phyloP scores from a whole-genome alignment of 2,888 invertebrate species.

The Petrolisthes manimaculis region DNA sequence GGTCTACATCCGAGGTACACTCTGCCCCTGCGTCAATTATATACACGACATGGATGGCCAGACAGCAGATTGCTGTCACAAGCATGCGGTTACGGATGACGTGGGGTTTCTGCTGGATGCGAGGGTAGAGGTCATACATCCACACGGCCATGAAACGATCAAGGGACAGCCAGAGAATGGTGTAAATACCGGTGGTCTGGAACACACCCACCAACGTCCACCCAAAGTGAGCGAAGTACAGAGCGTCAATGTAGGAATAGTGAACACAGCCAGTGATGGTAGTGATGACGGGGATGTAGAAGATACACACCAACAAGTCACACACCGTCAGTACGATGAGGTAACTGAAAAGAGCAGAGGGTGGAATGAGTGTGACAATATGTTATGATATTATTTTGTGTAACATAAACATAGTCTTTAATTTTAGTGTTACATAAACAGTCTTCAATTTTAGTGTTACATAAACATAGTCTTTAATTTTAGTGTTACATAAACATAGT shows the following conservation, averaged over 20 bases:
- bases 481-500: too few species aligned
- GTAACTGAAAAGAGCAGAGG: slow-evolving; percentile 3
- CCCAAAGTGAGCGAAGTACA: slow-evolving; percentile 41
- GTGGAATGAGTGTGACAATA: too few species aligned
- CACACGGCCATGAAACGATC: slow-evolving; percentile 41
- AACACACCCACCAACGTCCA: slow-evolving; percentile 31
- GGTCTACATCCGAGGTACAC: neutral
- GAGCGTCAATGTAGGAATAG: slow-evolving; percentile 33
- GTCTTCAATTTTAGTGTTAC: too few species aligned
- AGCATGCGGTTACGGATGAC: slow-evolving; percentile 21
- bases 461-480: too few species aligned
- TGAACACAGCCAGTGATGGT: slow-evolving; percentile 41
- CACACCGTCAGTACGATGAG: slow-evolving; percentile 33
- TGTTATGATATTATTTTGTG: too few species aligned
- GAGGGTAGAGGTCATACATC: neutral
- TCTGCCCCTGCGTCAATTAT: neutral
- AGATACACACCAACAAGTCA: slow-evolving; percentile 40
- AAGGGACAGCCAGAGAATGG: slow-evolving; percentile 35
- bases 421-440: too few species aligned
- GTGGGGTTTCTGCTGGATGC: slow-evolving; percentile 28
- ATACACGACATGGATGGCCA: slow-evolving; percentile 18
- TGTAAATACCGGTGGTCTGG: slow-evolving; percentile 28
- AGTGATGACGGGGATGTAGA: slow-evolving; percentile 45
- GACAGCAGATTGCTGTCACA: neutral
- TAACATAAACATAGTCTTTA: too few species aligned